Conservation (phyloP, 1,140 invertebrate species). For the Euglossa dilemma region DNA sequence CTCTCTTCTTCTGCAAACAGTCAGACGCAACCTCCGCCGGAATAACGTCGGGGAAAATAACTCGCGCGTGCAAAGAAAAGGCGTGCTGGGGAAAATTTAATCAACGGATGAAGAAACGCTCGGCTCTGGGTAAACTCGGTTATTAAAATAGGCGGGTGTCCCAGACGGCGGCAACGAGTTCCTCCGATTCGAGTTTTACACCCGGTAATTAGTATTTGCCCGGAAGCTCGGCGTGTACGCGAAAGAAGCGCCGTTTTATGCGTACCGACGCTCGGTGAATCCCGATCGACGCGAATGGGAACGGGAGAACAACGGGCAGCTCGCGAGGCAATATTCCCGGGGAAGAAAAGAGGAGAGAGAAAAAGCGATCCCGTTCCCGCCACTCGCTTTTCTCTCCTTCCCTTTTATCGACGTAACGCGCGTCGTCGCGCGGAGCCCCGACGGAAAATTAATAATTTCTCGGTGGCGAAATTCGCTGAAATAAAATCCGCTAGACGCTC, state of each 20-base stretch:
- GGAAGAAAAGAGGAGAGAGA: not conserved
- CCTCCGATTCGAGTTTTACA: not conserved
- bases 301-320: not conserved
- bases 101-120: not conserved
- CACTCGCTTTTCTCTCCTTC: not conserved
- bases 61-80: not conserved
- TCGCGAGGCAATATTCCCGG: not conserved
- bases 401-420: constrained; percentile 1
- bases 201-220: not conserved
- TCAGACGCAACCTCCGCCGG: not conserved
- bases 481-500: not conserved
- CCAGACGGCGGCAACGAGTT: not conserved
- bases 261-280: not conserved
- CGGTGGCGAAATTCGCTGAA: constrained; percentile 2
- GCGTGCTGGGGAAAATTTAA: not conserved
- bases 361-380: not conserved
- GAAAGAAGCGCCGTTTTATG: not conserved
- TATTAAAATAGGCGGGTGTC: not conserved
- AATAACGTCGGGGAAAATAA: not conserved
- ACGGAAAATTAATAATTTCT: constrained; percentile 29
- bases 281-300: not conserved
- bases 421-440: too few species aligned
- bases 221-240: not conserved
- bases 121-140: not conserved
- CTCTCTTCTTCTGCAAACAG: not conserved